Evolutionary conservation across 2,113 vertebrate genomes (phyloP).

Genomic region (Eclectus roratus): DNA sequence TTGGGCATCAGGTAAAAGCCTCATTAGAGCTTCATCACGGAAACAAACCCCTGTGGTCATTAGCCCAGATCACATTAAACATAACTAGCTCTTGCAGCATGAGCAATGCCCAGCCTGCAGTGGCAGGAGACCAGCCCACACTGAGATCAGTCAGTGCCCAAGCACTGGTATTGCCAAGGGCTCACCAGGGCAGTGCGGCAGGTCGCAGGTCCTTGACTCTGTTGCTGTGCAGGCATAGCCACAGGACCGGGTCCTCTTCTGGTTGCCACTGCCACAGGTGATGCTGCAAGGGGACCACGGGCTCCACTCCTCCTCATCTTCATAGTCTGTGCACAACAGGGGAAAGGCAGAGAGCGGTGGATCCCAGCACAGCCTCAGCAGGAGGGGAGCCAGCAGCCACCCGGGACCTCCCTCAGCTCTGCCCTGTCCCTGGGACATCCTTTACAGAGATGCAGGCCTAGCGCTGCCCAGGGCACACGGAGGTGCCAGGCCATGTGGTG

Average conservation of each 20-base stretch:
- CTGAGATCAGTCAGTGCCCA: not conserved
- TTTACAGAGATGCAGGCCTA: not conserved
- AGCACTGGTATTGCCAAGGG: not conserved
- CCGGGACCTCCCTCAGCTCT: not conserved
- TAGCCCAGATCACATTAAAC: not conserved
- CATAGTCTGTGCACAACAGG: slow-evolving; percentile 73
- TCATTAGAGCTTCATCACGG: not conserved
- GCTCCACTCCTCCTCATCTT: slow-evolving; percentile 87
- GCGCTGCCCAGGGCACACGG: accelerated
- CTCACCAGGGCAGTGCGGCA: slow-evolving; percentile 83
- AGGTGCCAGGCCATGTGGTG: accelerated
- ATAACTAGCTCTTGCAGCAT: not conserved
- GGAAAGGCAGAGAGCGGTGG: not conserved
- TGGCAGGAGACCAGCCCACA: not conserved
- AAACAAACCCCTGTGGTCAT: not conserved
- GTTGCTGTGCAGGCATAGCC: slow-evolving; percentile 86
- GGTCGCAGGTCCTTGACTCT: slow-evolving; percentile 81
- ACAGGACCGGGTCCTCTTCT: slow-evolving; percentile 86
- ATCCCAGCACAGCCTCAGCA: not conserved
- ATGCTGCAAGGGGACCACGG: slow-evolving; percentile 88
- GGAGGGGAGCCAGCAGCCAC: not conserved
- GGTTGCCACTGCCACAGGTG: slow-evolving; percentile 83
- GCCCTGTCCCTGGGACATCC: not conserved
- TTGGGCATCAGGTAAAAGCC: not conserved
- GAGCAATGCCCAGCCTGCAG: not conserved